A percentile compares a stretch with the other conserved stretches of the same genome.
phyloP scores from a whole-genome alignment of 2,888 invertebrate species.

The Acrocera orbiculus region DNA sequence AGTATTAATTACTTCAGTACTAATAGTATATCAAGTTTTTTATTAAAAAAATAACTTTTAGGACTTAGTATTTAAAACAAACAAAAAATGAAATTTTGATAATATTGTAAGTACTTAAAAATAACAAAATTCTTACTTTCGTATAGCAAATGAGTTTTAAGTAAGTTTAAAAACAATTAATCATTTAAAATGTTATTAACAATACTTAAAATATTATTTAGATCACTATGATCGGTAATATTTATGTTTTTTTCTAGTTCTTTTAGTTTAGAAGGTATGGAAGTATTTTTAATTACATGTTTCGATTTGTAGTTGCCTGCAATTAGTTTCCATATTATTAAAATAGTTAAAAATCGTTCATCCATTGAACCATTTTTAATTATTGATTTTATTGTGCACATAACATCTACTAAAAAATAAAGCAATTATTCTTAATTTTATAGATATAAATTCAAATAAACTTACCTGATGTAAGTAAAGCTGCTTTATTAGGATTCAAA shows the following conservation, averaged over 20 bases:
- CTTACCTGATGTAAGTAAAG: slow-evolving; percentile 18
- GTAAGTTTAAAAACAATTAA: slow-evolving; percentile 8
- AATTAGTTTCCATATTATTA: slow-evolving; percentile 24
- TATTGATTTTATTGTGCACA: slow-evolving; percentile 6
- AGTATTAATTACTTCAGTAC: not conserved
- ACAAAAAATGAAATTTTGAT: too few relatives aligned
- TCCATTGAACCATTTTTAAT: slow-evolving; percentile 14
- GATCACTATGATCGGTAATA: slow-evolving; percentile 11
- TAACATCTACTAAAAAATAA: slow-evolving; percentile 10
- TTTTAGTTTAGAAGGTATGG: slow-evolving; percentile 18
- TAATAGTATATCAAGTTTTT: not conserved
- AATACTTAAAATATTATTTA: slow-evolving; percentile 17
- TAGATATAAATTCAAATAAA: slow-evolving; percentile 5
- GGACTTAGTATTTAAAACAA: too few relatives aligned
- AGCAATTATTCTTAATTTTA: too few relatives aligned
- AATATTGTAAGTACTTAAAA: too few relatives aligned
- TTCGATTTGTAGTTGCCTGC: slow-evolving; percentile 23
- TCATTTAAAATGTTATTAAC: slow-evolving; percentile 17
- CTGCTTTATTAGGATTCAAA: slow-evolving; percentile 19
- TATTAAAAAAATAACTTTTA: too few relatives aligned
- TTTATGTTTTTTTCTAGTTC: slow-evolving; percentile 8
- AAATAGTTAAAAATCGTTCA: slow-evolving; percentile 21
- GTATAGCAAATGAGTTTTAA: too few relatives aligned
- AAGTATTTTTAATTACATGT: slow-evolving; percentile 22
- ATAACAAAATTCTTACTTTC: too few relatives aligned